These are phyloP conservation scores for Ispidina picta DNA, from an alignment of 2,797 vertebrate species.

Conservation along the genomic window DNA sequence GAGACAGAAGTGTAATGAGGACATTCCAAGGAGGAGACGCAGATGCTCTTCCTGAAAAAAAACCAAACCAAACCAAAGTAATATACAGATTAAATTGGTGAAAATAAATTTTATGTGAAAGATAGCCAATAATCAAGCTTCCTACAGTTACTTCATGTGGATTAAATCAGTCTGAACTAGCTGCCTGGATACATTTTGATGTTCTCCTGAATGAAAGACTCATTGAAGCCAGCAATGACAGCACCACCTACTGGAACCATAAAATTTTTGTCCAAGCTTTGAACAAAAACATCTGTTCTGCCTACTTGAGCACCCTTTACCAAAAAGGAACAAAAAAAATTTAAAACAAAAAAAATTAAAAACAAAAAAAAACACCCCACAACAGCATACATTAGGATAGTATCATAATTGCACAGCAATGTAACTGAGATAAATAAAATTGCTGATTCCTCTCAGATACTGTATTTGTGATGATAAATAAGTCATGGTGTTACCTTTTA, in stretches of 20 bases:
- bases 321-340: background rate
- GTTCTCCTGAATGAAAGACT: constrained; percentile 91
- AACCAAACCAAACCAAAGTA: background rate
- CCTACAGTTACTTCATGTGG: constrained; percentile 18
- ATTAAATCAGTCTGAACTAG: constrained; percentile 24
- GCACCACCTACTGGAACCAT: constrained; percentile 99
- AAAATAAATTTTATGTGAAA: background rate
- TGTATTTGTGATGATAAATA: background rate
- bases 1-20: constrained; percentile 93
- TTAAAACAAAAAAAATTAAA: too few relatives aligned
- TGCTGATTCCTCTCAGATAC: background rate
- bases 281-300: constrained; percentile 94
- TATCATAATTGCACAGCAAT: background rate
- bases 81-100: background rate
- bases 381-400: background rate
- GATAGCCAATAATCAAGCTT: constrained; percentile 28
- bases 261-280: constrained; percentile 99
- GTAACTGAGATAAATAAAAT: background rate
- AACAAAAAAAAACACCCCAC: too few relatives aligned
- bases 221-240: constrained; percentile 94
- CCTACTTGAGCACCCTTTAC: constrained; percentile 90
- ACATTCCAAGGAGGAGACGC: constrained; percentile 93
- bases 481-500: background rate
- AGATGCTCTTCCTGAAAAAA: constrained; percentile 90
- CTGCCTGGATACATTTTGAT: constrained; percentile 97